A percentile compares a stretch with the other conserved stretches of the same genome.
These are phyloP conservation scores for Parapristionchus giblindavisi DNA, from an alignment of 2,888 invertebrate genomes.

Conservation along the genomic window DNA sequence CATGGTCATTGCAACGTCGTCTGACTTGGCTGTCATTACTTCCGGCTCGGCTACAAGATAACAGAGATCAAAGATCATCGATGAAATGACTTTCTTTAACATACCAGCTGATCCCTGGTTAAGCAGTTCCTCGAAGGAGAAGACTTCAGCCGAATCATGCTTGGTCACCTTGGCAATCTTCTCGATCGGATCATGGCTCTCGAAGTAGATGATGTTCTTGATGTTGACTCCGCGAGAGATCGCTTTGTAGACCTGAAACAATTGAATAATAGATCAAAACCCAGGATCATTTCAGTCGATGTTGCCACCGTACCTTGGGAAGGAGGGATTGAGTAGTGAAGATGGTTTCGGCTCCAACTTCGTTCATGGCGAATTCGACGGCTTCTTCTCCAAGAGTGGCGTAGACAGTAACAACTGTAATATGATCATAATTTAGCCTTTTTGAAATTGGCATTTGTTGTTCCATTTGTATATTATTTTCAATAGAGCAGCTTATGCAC, in stretches of 20 bases:
- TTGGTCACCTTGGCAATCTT: slow-evolving; percentile 13
- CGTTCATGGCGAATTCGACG: slow-evolving; percentile 92
- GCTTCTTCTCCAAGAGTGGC: slow-evolving; percentile 96
- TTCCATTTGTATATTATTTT: no score
- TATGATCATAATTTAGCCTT: no score
- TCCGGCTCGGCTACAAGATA: slow-evolving; percentile 42
- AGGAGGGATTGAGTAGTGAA: slow-evolving; percentile 91
- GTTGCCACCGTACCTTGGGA: slow-evolving; percentile 84
- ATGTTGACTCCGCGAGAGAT: slow-evolving; percentile 60
- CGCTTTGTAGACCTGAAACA: slow-evolving; percentile 51
- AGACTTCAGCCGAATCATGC: slow-evolving; percentile 37
- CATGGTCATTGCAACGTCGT: slow-evolving; percentile 95
- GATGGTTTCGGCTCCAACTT: slow-evolving; percentile 91
- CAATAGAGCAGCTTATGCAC: no score
- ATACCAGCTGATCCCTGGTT: slow-evolving; percentile 29
- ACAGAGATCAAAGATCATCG: no score
- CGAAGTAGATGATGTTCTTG: slow-evolving; percentile 64
- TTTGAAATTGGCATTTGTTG: no score
- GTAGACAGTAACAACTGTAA: slow-evolving; percentile 90
- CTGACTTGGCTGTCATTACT: slow-evolving; percentile 75
- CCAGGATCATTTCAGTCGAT: neutral
- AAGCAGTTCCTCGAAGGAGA: slow-evolving; percentile 60
- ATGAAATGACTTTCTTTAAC: no score
- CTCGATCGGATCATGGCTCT: slow-evolving; percentile 40
- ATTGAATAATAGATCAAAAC: neutral